Conservation (phyloP, 2,797 vertebrate species). For the Etheostoma perlongum region DNA sequence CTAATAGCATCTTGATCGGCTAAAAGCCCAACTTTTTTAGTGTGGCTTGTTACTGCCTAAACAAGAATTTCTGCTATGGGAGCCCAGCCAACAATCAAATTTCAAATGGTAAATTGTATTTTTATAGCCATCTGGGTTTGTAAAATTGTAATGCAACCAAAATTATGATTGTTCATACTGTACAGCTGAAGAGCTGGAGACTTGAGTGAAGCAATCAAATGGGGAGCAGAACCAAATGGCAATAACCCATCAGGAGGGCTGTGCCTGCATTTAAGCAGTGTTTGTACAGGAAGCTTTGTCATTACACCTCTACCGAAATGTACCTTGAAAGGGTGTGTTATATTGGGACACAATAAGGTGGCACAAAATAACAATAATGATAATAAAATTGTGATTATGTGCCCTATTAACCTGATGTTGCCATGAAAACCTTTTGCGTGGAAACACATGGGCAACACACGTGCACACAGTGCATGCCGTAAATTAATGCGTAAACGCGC, state of each 20-base stretch:
- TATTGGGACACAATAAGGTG: constrained; percentile 32
- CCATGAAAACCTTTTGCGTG: background rate
- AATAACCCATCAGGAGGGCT: constrained; percentile 26
- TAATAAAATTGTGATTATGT: constrained; percentile 66
- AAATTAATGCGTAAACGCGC: constrained; percentile 37
- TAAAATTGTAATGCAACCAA: background rate
- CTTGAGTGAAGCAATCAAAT: constrained; percentile 38
- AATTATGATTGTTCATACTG: constrained; percentile 21
- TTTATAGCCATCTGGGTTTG: background rate
- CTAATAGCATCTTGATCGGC: background rate
- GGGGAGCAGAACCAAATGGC: constrained; percentile 24
- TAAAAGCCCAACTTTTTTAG: background rate
- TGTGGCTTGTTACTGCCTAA: background rate
- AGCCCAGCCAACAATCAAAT: background rate
- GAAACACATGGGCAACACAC: constrained; percentile 2
- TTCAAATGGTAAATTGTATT: background rate
- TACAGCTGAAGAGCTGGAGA: constrained; percentile 11
- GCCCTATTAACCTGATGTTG: constrained; percentile 55
- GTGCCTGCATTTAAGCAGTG: constrained; percentile 13
- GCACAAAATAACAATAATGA: constrained; percentile 53
- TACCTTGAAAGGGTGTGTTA: constrained; percentile 29
- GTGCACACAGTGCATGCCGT: constrained; percentile 1
- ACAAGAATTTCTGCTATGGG: background rate
- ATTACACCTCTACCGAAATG: constrained; percentile 25
- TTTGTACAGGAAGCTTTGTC: constrained; percentile 43